phyloP scores from a whole-genome alignment of 2,797 vertebrate species.

The Acipenser oxyrinchus region DNA sequence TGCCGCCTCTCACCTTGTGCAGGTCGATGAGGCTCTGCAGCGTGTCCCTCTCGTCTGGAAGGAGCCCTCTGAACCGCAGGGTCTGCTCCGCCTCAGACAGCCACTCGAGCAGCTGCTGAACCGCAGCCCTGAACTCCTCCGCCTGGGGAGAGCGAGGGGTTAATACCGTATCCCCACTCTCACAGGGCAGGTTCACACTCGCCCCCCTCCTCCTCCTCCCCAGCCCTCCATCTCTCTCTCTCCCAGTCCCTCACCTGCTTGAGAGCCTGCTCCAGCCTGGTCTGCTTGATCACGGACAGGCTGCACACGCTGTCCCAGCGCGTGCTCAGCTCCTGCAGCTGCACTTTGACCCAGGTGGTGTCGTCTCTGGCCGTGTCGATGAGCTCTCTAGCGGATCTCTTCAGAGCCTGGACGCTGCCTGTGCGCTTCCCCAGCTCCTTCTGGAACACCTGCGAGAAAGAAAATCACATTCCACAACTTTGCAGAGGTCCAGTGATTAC shows the following conservation, averaged over 20 bases:
- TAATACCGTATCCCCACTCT: not conserved
- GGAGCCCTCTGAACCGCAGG: slow-evolving; percentile 88
- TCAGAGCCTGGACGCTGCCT: slow-evolving; percentile 83
- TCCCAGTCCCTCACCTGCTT: slow-evolving; percentile 71
- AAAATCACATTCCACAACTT: too few relatives aligned
- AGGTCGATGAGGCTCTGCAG: slow-evolving; percentile 79
- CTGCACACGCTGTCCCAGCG: slow-evolving; percentile 95
- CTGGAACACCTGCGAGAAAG: slow-evolving; percentile 74
- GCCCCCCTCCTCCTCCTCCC: slow-evolving; percentile 49
- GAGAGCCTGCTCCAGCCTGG: slow-evolving; percentile 82
- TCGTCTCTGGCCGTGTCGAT: slow-evolving; percentile 89
- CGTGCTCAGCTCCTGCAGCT: slow-evolving; percentile 93
- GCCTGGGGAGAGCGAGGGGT: slow-evolving; percentile 57
- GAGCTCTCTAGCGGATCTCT: slow-evolving; percentile 89
- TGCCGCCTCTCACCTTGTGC: slow-evolving; percentile 56
- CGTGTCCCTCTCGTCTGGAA: slow-evolving; percentile 87
- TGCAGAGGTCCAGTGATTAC: too few relatives aligned
- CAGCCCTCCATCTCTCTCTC: slow-evolving; percentile 31
- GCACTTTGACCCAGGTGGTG: slow-evolving; percentile 94
- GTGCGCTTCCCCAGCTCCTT: slow-evolving; percentile 95
- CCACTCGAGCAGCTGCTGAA: slow-evolving; percentile 92
- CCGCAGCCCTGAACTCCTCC: slow-evolving; percentile 84
- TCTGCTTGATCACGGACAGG: slow-evolving; percentile 89
- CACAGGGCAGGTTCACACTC: not conserved
- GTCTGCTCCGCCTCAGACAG: slow-evolving; percentile 95